A percentile compares a stretch with the other conserved stretches of the same genome.
phyloP scores from a whole-genome alignment of 1,140 invertebrate species.

The silkworm (Bombyx mori) region ASM3026992v2 NC_085133.1:2494001-2494500 shows the following conservation, averaged over 20 bases:
- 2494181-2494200: constrained; percentile 16
- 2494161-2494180: constrained; percentile 12
- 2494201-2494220: constrained; percentile 26
- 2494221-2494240: constrained; percentile 26
- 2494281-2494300: constrained; percentile 59
- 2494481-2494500: constrained; percentile 63
- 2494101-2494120: not conserved
- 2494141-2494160: not conserved
- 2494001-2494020: too few species aligned
- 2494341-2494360: constrained; percentile 53
- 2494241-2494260: constrained; percentile 64
- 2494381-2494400: constrained; percentile 16
- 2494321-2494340: constrained; percentile 35
- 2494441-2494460: constrained; percentile 36
- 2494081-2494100: constrained; percentile 11
- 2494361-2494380: constrained; percentile 20
- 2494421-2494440: constrained; percentile 27
- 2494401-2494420: constrained; percentile 23
- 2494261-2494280: constrained; percentile 52
- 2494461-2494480: constrained; percentile 54
- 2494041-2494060: not conserved
- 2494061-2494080: constrained; percentile 15
- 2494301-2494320: constrained; percentile 32
- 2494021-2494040: not conserved
- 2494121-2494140: not conserved